Percentiles rank a stretch among this genome's conserved stretches.
phyloP scores from a whole-genome alignment of 2,797 vertebrate species.

The Bryconaethiops microstoma region DNA sequence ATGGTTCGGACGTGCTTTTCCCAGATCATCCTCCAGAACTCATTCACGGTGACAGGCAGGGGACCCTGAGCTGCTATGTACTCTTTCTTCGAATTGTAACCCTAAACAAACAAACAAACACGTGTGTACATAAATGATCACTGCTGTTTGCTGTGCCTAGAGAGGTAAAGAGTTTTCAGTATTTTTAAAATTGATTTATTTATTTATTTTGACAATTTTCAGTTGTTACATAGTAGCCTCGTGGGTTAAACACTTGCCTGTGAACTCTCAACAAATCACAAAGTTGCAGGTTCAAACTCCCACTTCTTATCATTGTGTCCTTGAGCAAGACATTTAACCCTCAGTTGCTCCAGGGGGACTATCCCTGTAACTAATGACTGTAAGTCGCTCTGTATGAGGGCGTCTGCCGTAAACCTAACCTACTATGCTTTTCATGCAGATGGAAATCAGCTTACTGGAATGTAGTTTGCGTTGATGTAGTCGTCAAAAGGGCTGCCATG shows the following conservation, averaged over 20 bases:
- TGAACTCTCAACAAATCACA: too few relatives aligned
- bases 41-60: slow-evolving; percentile 86
- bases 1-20: slow-evolving; percentile 88
- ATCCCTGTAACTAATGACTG: too few relatives aligned
- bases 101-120: slow-evolving; percentile 75
- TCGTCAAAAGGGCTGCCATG: slow-evolving; percentile 79
- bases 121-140: background rate
- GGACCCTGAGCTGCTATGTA: slow-evolving; percentile 96
- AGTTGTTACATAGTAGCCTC: too few relatives aligned
- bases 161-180: background rate
- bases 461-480: slow-evolving; percentile 97
- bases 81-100: slow-evolving; percentile 88
- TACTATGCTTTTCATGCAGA: background rate
- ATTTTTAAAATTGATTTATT: too few relatives aligned
- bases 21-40: slow-evolving; percentile 99
- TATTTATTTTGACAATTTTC: too few relatives aligned
- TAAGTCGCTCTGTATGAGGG: too few relatives aligned
- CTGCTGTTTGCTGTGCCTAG: background rate
- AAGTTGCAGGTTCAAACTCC: background rate
- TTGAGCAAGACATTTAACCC: too few relatives aligned
- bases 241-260: too few relatives aligned
- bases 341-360: too few relatives aligned
- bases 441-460: slow-evolving; percentile 80
- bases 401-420: too few relatives aligned
- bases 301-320: too few relatives aligned